A percentile compares a stretch with the other conserved stretches of the same genome.
phyloP scores from a whole-genome alignment of 1,140 invertebrate species.

The Thaumetopoea pityocampa region DNA sequence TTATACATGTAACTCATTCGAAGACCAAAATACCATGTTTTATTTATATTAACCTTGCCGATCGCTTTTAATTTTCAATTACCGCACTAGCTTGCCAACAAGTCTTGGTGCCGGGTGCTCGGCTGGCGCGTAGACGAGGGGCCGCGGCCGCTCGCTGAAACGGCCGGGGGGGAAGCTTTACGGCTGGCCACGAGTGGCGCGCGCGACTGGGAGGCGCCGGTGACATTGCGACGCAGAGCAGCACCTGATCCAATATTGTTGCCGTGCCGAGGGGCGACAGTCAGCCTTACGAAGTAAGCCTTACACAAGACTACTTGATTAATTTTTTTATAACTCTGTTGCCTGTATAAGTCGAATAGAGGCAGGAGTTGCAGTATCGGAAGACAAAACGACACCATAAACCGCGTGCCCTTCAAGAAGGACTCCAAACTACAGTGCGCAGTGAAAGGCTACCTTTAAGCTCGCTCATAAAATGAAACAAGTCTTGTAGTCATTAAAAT shows the following conservation, averaged over 20 bases:
- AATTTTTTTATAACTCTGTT: neutral
- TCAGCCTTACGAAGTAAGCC: slow-evolving; percentile 68
- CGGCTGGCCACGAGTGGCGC: slow-evolving; percentile 81
- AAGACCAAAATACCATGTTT: too few species aligned
- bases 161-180: slow-evolving; percentile 62
- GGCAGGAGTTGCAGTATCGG: too few species aligned
- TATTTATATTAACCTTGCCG: too few species aligned
- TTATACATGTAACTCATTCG: too few species aligned
- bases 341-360: too few species aligned
- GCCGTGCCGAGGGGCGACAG: slow-evolving; percentile 84
- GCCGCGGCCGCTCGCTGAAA: slow-evolving; percentile 81
- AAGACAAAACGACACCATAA: too few species aligned
- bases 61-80: slow-evolving; percentile 26
- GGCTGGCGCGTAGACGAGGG: slow-evolving; percentile 87
- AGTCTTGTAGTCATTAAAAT: too few species aligned
- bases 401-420: too few species aligned
- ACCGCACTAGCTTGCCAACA: slow-evolving; percentile 92
- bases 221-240: slow-evolving; percentile 87
- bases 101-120: slow-evolving; percentile 84
- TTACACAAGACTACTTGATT: neutral
- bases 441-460: too few species aligned
- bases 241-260: slow-evolving; percentile 86
- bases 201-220: slow-evolving; percentile 90
- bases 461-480: too few species aligned
- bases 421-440: too few species aligned